phyloP scores from a whole-genome alignment of 37 sponge, comb jelly and placozoan species.

The Spongilla lacustris region DNA sequence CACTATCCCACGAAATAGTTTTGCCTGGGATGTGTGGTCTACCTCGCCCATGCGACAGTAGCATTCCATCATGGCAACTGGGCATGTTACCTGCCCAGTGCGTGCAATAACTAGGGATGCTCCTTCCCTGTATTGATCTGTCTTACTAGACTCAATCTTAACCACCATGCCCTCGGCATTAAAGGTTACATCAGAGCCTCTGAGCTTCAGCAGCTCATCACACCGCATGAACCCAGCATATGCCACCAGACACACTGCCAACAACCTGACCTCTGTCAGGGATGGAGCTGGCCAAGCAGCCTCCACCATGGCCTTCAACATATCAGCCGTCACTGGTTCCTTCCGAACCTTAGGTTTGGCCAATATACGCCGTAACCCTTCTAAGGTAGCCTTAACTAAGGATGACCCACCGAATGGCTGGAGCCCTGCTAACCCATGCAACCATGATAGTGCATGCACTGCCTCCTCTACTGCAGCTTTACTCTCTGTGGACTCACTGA shows the following conservation, averaged over 20 bases:
- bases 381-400: not conserved
- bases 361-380: not conserved
- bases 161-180: not conserved
- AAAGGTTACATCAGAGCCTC: not conserved
- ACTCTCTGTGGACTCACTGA: not conserved
- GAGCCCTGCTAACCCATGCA: constrained; percentile 2
- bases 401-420: not conserved
- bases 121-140: constrained; percentile 12
- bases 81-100: not conserved
- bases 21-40: not conserved
- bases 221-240: not conserved
- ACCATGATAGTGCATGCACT: not conserved
- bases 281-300: not conserved
- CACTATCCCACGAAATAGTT: not conserved
- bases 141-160: constrained; percentile 6
- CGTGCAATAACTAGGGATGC: not conserved
- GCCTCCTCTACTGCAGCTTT: constrained; percentile 13
- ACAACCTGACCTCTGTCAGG: not conserved
- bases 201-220: constrained; percentile 6
- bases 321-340: not conserved
- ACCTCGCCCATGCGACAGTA: not conserved
- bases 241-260: not conserved
- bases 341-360: not conserved
- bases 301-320: constrained; percentile 12
- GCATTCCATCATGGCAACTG: constrained; percentile 2